phyloP scores from a whole-genome alignment of 2,888 invertebrate species.

The Drosophila hawaiiensis region DNA sequence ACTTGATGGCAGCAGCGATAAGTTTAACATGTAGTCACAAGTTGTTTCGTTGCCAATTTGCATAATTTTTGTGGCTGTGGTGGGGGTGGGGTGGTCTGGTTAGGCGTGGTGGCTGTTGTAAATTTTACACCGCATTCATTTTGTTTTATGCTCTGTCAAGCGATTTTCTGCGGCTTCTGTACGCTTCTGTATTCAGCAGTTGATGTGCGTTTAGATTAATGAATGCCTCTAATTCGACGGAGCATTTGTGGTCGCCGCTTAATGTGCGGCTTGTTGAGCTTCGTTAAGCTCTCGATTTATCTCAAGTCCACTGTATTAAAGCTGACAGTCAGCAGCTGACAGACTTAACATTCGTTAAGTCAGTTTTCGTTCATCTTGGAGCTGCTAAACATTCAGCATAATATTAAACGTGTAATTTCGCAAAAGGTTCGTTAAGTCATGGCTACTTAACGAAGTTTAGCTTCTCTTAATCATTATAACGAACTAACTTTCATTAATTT shows the following conservation, averaged over 20 bases:
- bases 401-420: background rate
- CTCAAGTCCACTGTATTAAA: background rate
- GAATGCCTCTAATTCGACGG: conserved; percentile 17
- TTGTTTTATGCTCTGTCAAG: conserved; percentile 27
- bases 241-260: conserved; percentile 9
- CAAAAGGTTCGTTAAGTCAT: background rate
- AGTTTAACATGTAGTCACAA: conserved; percentile 59
- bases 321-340: background rate
- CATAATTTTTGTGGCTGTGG: conserved; percentile 52
- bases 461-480: background rate
- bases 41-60: conserved; percentile 65
- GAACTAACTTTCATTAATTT: background rate
- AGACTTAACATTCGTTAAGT: conserved; percentile 15
- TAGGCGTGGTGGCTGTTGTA: conserved; percentile 27
- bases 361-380: conserved; percentile 7
- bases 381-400: background rate
- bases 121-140: conserved; percentile 45
- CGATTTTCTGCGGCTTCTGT: conserved; percentile 31
- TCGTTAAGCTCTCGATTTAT: conserved; percentile 38
- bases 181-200: conserved; percentile 13
- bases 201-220: conserved; percentile 32
- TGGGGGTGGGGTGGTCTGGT: background rate
- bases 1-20: conserved; percentile 58
- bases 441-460: background rate
- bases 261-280: conserved; percentile 27